Evolutionary conservation across 2,113 vertebrate genomes (phyloP).

Genomic region (Ifrita kowaldi): DNA sequence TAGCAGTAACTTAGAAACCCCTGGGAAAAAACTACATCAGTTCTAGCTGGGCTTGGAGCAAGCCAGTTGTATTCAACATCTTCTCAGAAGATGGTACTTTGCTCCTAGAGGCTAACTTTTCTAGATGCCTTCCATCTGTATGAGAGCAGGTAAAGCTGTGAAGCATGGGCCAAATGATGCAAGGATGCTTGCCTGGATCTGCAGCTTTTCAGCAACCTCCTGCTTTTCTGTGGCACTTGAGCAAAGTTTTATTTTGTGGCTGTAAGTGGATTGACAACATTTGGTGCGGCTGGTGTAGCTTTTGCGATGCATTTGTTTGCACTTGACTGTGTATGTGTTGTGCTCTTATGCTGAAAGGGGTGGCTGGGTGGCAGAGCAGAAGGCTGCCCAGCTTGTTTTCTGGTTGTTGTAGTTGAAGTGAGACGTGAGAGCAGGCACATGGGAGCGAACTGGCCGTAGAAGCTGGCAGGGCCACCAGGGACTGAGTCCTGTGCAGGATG

Average conservation of each 20-base stretch:
- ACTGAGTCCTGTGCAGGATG: neutral
- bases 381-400: neutral
- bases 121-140: neutral
- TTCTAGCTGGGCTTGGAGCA: neutral
- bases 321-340: neutral
- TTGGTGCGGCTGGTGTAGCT: neutral
- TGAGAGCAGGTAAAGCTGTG: neutral
- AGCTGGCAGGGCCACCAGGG: neutral
- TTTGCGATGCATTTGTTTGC: neutral
- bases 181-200: neutral
- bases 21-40: neutral
- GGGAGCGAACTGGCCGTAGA: neutral
- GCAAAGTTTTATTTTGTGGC: neutral
- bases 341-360: neutral
- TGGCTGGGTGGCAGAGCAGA: neutral
- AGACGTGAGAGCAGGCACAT: neutral
- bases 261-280: fast-evolving
- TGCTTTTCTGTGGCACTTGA: neutral
- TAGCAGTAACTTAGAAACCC: neutral
- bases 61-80: neutral
- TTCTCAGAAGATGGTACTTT: neutral
- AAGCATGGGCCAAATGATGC: neutral
- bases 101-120: neutral
- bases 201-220: neutral
- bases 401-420: neutral